These are phyloP conservation scores for Merluccius polli DNA, from an alignment of 2,797 vertebrate species.

Conservation along the genomic window DNA sequence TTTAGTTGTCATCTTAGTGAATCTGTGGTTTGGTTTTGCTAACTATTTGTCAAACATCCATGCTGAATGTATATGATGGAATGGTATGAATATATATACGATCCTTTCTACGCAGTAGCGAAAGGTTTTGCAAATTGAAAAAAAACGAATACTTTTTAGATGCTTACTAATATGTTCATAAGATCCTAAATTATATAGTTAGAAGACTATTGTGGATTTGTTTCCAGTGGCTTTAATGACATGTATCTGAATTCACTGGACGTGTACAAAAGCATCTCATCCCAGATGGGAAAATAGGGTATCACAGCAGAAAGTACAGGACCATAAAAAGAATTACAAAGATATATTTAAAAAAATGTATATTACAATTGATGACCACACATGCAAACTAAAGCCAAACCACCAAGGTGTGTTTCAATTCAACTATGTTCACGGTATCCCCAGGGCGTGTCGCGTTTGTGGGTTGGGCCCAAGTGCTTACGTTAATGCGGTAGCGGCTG, in stretches of 20 bases:
- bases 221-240: no score
- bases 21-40: no score
- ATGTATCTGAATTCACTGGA: background rate
- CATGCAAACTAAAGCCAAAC: background rate
- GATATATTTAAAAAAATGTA: background rate
- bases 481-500: constrained; percentile 66
- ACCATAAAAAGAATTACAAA: background rate
- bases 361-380: background rate
- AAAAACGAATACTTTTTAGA: no score
- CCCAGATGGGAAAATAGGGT: background rate
- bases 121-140: no score
- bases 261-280: background rate
- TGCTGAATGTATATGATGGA: no score
- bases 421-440: background rate
- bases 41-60: no score
- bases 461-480: constrained; percentile 41
- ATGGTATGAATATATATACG: no score
- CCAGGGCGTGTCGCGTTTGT: background rate
- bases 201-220: no score
- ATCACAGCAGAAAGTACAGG: background rate
- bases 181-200: no score
- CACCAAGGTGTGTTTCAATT: background rate
- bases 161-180: no score
- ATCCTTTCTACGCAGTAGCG: no score
- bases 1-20: no score